phyloP scores from a whole-genome alignment of 2,797 vertebrate genomes.

The Crenuchus spilurus region DNA sequence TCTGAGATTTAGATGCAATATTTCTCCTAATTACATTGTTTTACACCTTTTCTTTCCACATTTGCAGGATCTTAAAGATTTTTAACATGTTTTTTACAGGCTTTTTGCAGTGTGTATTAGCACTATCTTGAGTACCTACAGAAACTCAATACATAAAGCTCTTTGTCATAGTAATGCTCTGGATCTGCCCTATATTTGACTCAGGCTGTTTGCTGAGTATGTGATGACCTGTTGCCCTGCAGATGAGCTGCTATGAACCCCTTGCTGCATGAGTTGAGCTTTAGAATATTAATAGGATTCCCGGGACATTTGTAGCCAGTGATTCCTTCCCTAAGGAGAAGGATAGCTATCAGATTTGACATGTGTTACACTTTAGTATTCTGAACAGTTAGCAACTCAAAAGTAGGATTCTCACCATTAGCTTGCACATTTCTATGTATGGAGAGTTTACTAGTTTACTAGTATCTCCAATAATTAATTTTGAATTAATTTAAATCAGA shows the following conservation, averaged over 20 bases:
- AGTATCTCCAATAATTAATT: too few species aligned
- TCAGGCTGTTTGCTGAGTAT: slow-evolving; percentile 15
- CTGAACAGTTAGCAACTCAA: too few species aligned
- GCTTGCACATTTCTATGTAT: too few species aligned
- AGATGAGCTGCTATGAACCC: slow-evolving; percentile 46
- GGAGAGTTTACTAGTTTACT: too few species aligned
- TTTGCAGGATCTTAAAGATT: too few species aligned
- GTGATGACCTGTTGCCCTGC: slow-evolving; percentile 39
- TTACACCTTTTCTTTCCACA: too few species aligned
- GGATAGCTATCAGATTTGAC: background rate
- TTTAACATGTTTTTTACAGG: too few species aligned
- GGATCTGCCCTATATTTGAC: background rate
- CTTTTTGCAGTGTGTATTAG: too few species aligned
- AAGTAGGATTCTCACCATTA: too few species aligned
- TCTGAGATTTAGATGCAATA: too few species aligned
- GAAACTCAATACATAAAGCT: background rate
- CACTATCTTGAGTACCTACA: slow-evolving; percentile 2
- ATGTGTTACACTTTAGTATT: background rate
- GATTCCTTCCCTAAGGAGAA: background rate
- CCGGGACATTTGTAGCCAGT: slow-evolving; percentile 8
- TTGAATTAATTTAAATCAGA: too few species aligned
- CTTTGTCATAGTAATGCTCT: background rate
- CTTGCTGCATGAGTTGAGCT: slow-evolving; percentile 12
- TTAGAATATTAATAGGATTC: slow-evolving; percentile 35
- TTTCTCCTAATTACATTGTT: too few species aligned